Evolutionary conservation across 2,888 invertebrate species (phyloP), one percentile per base, ranked within the genome.

Genomic region (Megastigmus dorsalis): DNA sequence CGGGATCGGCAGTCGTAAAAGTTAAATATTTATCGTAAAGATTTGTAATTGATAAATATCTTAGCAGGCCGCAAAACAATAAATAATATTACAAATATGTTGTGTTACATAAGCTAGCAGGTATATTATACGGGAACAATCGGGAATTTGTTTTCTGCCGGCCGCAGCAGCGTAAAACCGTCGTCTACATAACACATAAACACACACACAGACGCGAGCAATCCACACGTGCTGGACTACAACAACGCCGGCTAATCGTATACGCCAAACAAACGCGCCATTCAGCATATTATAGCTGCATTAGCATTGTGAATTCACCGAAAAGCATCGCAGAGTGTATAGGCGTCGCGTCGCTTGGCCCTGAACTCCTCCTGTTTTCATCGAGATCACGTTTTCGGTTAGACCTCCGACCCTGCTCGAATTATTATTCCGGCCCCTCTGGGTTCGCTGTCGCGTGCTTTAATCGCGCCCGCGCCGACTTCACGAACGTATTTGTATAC

Each of bases 341-440:
- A n/a, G n/a, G n/a, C n/a, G n/a, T n/a, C n/a, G 6, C 55, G 33
- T 48, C 3, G 43, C 13, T 33, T n/a, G 20, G 26, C 33, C 15
- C n/a, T 28, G 15, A 63, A 18, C 23, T 38, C 26, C n/a, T n/a
- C n/a, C n/a, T 55, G 38, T 71, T 71, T 55, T 63, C 41, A 30
- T 65, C 38, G 15, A 23, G 33, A 30, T 71, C 71, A 55, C 71
- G 57, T 71, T 7, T 30, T 52, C 41, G n/a, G n/a, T n/a, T n/a
- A n/a, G n/a, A n/a, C n/a, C n/a, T n/a, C 10, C 38, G 52, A 36
- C 20, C 33, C 54, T n/a, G 10, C 48, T 48, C 28, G 9, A 36
- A 30, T 38, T n/a, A 41, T 36, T 26, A 48, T 57, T 48, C 3
- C 45, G 50, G 6, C 38, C 36, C 18, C 33, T 54, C 36, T 36